Evolutionary conservation across 1,140 invertebrate species (phyloP).

Genomic region (Camponotus floridanus): DNA sequence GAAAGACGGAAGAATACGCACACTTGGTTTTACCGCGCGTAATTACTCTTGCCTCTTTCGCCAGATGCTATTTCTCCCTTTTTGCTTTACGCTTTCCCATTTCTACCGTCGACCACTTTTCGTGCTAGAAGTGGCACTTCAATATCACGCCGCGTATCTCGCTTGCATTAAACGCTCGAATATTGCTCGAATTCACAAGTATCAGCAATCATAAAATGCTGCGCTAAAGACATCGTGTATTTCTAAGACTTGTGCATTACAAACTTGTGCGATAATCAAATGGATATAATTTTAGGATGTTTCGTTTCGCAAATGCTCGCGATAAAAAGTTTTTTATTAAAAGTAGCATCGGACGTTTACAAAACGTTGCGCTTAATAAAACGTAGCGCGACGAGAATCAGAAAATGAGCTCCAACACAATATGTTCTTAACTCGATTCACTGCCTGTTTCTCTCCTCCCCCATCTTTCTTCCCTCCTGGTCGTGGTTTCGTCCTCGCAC

Average conservation of each 20-base stretch:
- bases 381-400: constrained; percentile 52
- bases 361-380: constrained; percentile 52
- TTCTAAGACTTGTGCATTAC: background rate
- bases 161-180: constrained; percentile 10
- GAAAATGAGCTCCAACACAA: constrained; percentile 52
- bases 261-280: constrained; percentile 35
- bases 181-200: constrained; percentile 18
- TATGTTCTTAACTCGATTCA: constrained; percentile 76
- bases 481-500: constrained; percentile 67
- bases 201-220: constrained; percentile 33
- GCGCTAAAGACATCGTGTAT: constrained; percentile 5
- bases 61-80: background rate
- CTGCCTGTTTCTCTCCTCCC: constrained; percentile 26
- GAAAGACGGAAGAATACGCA: background rate
- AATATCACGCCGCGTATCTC: constrained; percentile 5
- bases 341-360: constrained; percentile 9
- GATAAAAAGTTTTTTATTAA: constrained; percentile 26
- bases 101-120: background rate
- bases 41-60: constrained; percentile 18
- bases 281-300: background rate
- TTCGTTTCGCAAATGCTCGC: background rate
- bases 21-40: background rate
- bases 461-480: background rate
- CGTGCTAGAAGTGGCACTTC: constrained; percentile 17
- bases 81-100: background rate